A percentile compares a stretch with the other conserved stretches of the same genome.
phyloP scores from a whole-genome alignment of 2,888 invertebrate species.

The Parasteatoda lunata region DNA sequence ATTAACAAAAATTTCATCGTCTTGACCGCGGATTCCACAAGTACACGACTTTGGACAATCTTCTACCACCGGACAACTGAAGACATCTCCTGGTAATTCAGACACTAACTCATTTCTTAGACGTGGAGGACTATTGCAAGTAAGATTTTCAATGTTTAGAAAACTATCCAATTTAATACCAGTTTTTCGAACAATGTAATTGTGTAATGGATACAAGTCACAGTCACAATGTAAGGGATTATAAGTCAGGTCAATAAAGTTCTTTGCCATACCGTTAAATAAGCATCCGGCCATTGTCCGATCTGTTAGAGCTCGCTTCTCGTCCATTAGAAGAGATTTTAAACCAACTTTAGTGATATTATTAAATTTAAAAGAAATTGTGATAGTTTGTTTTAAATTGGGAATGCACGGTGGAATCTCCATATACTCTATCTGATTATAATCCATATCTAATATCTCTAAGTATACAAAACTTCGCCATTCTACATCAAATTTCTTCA shows the following conservation, averaged over 20 bases:
- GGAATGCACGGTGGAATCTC: constrained; percentile 75
- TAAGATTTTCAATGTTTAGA: constrained; percentile 11
- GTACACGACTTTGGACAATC: constrained; percentile 43
- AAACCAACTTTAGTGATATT: constrained; percentile 31
- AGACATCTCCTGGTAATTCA: constrained; percentile 13
- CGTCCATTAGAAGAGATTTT: constrained; percentile 14
- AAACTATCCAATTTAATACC: constrained; percentile 22
- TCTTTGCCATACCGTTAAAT: constrained; percentile 47
- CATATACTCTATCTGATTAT: constrained; percentile 80
- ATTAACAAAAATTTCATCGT: constrained; percentile 45
- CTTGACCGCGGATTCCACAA: constrained; percentile 56
- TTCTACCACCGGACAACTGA: constrained; percentile 26
- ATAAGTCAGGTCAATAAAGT: constrained; percentile 39
- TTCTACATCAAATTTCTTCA: constrained; percentile 29
- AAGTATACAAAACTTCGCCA: constrained; percentile 83
- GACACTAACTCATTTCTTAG: neutral
- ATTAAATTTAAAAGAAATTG: constrained; percentile 59
- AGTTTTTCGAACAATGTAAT: constrained; percentile 32
- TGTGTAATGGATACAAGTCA: constrained; percentile 50
- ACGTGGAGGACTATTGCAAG: constrained; percentile 22
- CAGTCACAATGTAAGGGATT: constrained; percentile 68
- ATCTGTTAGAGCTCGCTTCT: constrained; percentile 4
- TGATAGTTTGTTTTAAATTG: constrained; percentile 60
- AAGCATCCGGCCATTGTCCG: constrained; percentile 26
- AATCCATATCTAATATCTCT: constrained; percentile 82